Percentiles rank a stretch among this genome's conserved stretches.
phyloP scores from a whole-genome alignment of 2,113 vertebrate species.

The Pollachius pollachius region DNA sequence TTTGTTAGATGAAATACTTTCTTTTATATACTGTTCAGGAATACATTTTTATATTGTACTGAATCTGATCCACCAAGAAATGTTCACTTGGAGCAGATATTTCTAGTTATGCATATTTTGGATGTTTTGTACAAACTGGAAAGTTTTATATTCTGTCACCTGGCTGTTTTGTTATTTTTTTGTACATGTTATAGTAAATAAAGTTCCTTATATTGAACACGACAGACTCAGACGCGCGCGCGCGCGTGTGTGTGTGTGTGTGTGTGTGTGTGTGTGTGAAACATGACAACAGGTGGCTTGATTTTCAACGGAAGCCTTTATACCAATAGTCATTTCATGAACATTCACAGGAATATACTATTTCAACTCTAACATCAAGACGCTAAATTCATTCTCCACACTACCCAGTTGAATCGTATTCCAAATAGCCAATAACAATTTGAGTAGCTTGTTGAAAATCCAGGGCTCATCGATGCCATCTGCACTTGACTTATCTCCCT shows the following conservation, averaged over 20 bases:
- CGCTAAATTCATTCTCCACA: not conserved
- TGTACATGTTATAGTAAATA: conserved; percentile 73
- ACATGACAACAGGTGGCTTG: conserved; percentile 3
- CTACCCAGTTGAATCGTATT: not conserved
- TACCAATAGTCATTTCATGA: conserved; percentile 28
- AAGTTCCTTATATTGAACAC: conserved; percentile 48
- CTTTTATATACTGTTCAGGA: conserved; percentile 29
- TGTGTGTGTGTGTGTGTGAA: not conserved
- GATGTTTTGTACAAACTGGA: conserved; percentile 68
- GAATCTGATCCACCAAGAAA: conserved; percentile 38
- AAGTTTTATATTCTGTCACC: conserved; percentile 62
- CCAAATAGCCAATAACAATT: not conserved
- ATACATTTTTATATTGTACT: conserved; percentile 53
- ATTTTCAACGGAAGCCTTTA: conserved; percentile 36
- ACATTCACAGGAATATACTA: conserved; percentile 22
- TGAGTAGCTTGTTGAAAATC: not conserved
- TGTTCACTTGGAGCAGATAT: conserved; percentile 35
- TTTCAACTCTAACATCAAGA: not conserved
- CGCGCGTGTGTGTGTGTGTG: not conserved
- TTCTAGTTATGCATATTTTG: conserved; percentile 49
- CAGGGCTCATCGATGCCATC: not conserved
- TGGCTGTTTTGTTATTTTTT: conserved; percentile 69
- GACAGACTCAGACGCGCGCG: not conserved
- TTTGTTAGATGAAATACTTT: conserved; percentile 14
- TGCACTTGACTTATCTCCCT: conserved; percentile 13